Evolutionary conservation across 1,140 invertebrate species (phyloP), one percentile per base, ranked within the genome.

Genomic region (Leptinotarsa defecta): DNA sequence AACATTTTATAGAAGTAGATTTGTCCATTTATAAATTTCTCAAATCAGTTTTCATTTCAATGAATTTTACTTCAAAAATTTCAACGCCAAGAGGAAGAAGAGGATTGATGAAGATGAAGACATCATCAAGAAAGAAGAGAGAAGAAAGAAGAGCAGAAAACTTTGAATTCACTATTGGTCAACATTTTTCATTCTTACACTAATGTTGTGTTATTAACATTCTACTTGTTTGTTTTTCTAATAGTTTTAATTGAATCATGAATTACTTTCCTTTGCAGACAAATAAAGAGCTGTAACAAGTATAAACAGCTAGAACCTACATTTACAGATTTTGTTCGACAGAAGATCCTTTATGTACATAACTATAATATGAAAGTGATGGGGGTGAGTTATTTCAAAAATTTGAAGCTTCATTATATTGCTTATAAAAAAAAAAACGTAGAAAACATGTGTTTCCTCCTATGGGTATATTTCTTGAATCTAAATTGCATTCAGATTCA

Each of bases 281-380:
- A 70, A 48, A 49, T 68, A 34, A 68, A 68, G 27, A 24, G 24
- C 65, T 34, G 24, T 3, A 68, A 68, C 13, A 68, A 68, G 65
- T 68, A 68, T 27, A 24, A 68, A 17, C 24, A 43, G 15, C 19
- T 34, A 17, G 43, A 24, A 27, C 24, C 24, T n/a, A 34, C 43
- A 34, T 68, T 68, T 43, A 43, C 27, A 11, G 65, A 68, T 24
- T 19, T n/a, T 27, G 65, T 68, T 27, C 22, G 24, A 17, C n/a
- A 70, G 19, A 70, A 48, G 43, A 70, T 70, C 19, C 20, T 48
- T 15, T 70, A 19, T 48, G 19, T 70, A 49, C 68, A 70, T 70
- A 70, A 70, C 11, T 70, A 70, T 49, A 70, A 52, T 49, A 19
- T 49, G 20, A 70, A 70, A 70, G 68, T 70, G n/a, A 11, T 43